Conservation (phyloP, 2,888 invertebrate species). For the Coecobrya sp. region DNA sequence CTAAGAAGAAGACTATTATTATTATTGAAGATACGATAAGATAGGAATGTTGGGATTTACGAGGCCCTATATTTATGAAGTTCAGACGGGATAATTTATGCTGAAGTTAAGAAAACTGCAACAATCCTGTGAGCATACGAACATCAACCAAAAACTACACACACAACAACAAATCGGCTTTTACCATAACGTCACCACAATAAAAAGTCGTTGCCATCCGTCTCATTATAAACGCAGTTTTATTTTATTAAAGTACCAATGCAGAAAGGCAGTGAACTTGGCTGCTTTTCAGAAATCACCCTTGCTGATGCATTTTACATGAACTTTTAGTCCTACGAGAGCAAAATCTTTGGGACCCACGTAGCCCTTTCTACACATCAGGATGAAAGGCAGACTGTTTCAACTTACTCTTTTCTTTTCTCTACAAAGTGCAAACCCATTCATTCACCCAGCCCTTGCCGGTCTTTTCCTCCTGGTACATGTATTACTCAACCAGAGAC, state of each 20-base stretch:
- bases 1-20: not conserved
- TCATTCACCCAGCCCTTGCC: slow-evolving; percentile 21
- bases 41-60: slow-evolving; percentile 1
- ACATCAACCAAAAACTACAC: not conserved
- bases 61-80: slow-evolving; percentile 44
- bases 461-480: slow-evolving; percentile 14
- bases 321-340: slow-evolving; percentile 71
- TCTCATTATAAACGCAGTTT: slow-evolving; percentile 26
- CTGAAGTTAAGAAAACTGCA: slow-evolving; percentile 75
- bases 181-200: slow-evolving; percentile 46
- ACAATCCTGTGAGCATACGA: not conserved
- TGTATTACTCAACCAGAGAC: slow-evolving; percentile 51
- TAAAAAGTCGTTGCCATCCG: not conserved
- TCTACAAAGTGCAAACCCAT: slow-evolving; percentile 9
- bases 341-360: slow-evolving; percentile 16
- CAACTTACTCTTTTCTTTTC: slow-evolving; percentile 7
- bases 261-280: slow-evolving; percentile 39
- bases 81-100: slow-evolving; percentile 80
- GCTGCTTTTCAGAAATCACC: slow-evolving; percentile 36
- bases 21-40: slow-evolving; percentile 6
- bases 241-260: slow-evolving; percentile 23
- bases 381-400: not conserved
- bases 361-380: slow-evolving; percentile 28
- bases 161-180: not conserved
- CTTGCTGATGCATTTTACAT: slow-evolving; percentile 82